phyloP scores from a whole-genome alignment of 2,113 vertebrate species.

The Alouatta palliata region DNA sequence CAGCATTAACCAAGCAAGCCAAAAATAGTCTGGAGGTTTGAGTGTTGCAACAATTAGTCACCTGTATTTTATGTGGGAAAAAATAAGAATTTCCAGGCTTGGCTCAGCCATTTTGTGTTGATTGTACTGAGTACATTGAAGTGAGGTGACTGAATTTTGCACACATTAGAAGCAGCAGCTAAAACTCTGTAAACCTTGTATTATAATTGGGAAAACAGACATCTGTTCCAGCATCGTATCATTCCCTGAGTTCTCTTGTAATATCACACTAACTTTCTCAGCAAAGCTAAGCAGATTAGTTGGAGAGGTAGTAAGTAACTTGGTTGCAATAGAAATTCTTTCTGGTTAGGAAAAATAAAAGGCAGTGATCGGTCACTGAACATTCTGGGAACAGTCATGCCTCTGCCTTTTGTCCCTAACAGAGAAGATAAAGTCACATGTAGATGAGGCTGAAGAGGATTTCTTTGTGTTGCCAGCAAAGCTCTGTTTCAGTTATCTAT shows the following conservation, averaged over 20 bases:
- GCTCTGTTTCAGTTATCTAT: background rate
- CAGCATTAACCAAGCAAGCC: background rate
- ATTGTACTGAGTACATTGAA: background rate
- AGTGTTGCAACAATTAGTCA: background rate
- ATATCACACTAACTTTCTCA: background rate
- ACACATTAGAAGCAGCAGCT: background rate
- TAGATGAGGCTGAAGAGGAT: background rate
- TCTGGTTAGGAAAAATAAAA: background rate
- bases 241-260: background rate
- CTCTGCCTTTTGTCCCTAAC: background rate
- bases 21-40: background rate
- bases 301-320: background rate
- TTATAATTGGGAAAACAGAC: background rate
- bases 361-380: background rate
- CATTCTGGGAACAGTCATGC: background rate
- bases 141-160: background rate
- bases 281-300: background rate
- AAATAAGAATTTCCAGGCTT: background rate
- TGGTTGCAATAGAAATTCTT: background rate
- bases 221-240: background rate
- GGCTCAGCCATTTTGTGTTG: background rate
- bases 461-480: slow-evolving; percentile 14
- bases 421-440: background rate
- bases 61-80: background rate
- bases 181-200: background rate